Percentiles rank a stretch among this genome's conserved stretches.
phyloP scores from a whole-genome alignment of 2,797 vertebrate species.

The Tenualosa thibaudeaui region DNA sequence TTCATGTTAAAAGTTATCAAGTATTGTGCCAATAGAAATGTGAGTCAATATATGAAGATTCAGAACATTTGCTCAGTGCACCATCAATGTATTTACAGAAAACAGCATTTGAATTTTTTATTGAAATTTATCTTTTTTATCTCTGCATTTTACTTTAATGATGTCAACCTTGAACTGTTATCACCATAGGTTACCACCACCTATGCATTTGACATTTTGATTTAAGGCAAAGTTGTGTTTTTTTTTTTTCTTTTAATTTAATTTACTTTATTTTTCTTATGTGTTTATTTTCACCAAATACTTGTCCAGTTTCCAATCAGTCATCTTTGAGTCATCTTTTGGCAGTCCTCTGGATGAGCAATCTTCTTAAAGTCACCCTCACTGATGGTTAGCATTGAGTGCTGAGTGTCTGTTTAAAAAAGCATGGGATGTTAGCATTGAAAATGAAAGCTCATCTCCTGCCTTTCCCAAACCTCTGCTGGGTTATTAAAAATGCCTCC shows the following conservation, averaged over 20 bases:
- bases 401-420: neutral
- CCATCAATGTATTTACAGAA: neutral
- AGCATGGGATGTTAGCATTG: neutral
- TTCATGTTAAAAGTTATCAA: neutral
- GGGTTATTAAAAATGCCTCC: constrained; percentile 53
- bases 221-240: neutral
- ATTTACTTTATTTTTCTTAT: neutral
- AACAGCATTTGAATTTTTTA: neutral
- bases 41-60: neutral
- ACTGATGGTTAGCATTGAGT: constrained; percentile 15
- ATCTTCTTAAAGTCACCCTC: neutral
- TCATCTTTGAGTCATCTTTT: neutral
- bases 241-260: no score
- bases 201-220: neutral
- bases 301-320: neutral
- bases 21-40: neutral
- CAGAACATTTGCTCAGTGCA: neutral
- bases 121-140: no score
- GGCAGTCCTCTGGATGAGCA: neutral
- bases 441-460: neutral
- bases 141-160: neutral
- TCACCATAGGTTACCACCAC: neutral
- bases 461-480: constrained; percentile 43
- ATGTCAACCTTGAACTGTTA: neutral
- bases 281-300: neutral